phyloP scores from a whole-genome alignment of 2,113 vertebrate genomes.

The Gorsachius goisagi region DNA sequence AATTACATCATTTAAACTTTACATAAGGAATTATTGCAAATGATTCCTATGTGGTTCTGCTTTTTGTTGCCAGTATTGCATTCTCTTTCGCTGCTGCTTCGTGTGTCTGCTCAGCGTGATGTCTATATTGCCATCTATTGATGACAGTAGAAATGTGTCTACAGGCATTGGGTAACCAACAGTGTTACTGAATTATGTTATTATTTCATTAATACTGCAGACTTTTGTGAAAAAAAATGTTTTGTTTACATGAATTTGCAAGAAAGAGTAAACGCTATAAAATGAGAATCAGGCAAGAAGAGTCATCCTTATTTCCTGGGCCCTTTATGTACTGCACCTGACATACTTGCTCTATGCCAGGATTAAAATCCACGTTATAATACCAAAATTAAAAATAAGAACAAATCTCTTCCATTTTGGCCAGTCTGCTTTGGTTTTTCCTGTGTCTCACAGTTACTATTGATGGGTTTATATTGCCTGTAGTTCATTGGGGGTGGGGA shows the following conservation, averaged over 20 bases:
- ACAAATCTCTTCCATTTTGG: background rate
- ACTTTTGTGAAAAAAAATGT: background rate
- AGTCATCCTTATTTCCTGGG: background rate
- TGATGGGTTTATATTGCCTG: background rate
- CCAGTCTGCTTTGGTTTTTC: background rate
- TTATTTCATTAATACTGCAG: background rate
- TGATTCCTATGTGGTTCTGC: background rate
- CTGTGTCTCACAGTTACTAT: background rate
- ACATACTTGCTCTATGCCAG: background rate
- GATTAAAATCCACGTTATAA: background rate
- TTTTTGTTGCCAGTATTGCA: background rate
- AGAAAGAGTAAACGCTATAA: background rate
- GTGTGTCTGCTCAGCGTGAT: background rate
- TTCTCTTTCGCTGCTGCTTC: background rate
- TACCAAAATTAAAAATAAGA: background rate
- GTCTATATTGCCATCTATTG: background rate
- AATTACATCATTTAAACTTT: slow-evolving; percentile 33
- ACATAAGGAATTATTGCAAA: background rate
- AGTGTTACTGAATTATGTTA: background rate
- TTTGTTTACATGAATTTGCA: background rate
- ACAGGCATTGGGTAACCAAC: background rate
- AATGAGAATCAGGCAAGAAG: background rate
- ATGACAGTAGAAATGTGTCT: background rate
- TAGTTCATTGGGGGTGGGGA: background rate
- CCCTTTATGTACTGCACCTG: background rate